phyloP scores from a whole-genome alignment of 2,888 invertebrate species.

The Tachystola acroxantha region DNA sequence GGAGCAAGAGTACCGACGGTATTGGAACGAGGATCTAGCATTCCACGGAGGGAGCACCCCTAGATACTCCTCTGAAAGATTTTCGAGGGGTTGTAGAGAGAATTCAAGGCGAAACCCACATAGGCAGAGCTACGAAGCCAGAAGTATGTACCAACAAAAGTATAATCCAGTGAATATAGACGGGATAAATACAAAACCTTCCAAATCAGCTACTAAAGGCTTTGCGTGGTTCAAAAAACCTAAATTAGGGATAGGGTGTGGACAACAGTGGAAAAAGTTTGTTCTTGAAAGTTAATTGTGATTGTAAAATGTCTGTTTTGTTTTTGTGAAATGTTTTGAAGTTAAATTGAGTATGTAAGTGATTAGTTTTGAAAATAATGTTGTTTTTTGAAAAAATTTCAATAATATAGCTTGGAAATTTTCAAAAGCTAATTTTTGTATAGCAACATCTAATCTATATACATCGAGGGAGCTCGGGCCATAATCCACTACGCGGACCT shows the following conservation, averaged over 20 bases:
- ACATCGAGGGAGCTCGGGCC: no score
- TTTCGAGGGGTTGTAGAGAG: not conserved
- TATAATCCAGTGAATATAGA: no score
- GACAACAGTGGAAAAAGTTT: conserved; percentile 45
- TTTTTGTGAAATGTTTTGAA: conserved; percentile 14
- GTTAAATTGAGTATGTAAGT: conserved; percentile 1
- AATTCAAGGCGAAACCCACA: conserved; percentile 2
- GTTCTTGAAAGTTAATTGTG: conserved; percentile 33
- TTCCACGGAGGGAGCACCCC: conserved; percentile 27
- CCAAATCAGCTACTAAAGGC: conserved; percentile 22
- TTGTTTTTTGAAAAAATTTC: no score
- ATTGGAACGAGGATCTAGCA: conserved; percentile 45
- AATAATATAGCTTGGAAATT: no score
- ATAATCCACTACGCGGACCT: no score
- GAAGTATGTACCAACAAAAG: conserved; percentile 19
- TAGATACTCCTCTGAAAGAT: conserved; percentile 24
- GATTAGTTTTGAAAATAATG: not conserved
- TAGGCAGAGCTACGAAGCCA: conserved; percentile 38
- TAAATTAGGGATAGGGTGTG: conserved; percentile 35
- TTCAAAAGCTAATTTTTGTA: no score
- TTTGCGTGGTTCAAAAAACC: conserved; percentile 45
- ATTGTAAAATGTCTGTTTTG: not conserved
- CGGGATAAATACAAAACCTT: not conserved
- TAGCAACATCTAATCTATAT: no score
- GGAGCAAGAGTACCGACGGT: conserved; percentile 53